Percentiles rank a stretch among this genome's conserved stretches.
These are phyloP conservation scores for Catharus minimus DNA, from an alignment of 2,113 vertebrate genomes.

Conservation along the genomic window DNA sequence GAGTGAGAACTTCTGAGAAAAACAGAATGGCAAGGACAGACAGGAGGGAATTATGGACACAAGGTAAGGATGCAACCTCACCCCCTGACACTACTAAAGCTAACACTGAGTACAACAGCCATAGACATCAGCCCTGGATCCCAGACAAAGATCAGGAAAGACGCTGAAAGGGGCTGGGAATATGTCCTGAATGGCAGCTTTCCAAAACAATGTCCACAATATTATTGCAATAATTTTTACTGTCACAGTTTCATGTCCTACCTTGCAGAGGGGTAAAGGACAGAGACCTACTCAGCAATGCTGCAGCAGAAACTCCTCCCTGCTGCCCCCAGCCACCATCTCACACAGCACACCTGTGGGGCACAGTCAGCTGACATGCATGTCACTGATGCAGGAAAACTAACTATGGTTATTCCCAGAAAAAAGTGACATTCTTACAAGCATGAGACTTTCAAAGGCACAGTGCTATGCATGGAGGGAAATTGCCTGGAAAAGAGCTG, in stretches of 20 bases:
- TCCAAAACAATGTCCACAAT: neutral
- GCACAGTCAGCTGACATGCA: fast-evolving
- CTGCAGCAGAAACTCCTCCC: neutral
- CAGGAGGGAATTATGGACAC: neutral
- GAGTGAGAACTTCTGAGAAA: neutral
- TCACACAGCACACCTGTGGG: neutral
- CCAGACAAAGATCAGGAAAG: neutral
- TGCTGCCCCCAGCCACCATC: fast-evolving
- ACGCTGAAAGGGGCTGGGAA: neutral
- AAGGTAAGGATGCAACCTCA: neutral
- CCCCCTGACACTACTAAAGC: neutral
- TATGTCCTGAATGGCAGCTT: neutral
- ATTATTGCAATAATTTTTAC: neutral
- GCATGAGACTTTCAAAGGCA: neutral
- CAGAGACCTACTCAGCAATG: neutral
- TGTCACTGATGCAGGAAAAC: neutral
- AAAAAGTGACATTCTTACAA: neutral
- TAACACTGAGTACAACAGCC: neutral
- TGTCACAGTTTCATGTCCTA: neutral
- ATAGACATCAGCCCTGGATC: neutral
- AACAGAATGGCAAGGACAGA: neutral
- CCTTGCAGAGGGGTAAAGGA: neutral
- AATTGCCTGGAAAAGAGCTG: neutral
- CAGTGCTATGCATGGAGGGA: neutral
- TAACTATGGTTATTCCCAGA: neutral